phyloP scores from a whole-genome alignment of 2,113 vertebrate species.

The Nannobrachium achirus region DNA sequence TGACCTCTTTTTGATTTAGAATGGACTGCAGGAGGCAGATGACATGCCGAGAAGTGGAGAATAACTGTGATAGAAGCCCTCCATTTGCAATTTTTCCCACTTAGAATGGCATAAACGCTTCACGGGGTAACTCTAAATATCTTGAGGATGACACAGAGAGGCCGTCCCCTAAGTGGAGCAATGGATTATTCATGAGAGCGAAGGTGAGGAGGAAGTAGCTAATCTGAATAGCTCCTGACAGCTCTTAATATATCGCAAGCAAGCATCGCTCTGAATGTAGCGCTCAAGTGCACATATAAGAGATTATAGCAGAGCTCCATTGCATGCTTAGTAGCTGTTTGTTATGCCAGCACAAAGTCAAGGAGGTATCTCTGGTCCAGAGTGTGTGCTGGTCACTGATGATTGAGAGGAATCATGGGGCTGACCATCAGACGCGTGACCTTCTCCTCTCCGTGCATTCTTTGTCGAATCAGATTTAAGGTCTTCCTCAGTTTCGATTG shows the following conservation, averaged over 20 bases:
- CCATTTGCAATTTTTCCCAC: not conserved
- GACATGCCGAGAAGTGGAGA: too few species aligned
- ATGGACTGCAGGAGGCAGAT: too few species aligned
- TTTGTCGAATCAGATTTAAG: constrained; percentile 47
- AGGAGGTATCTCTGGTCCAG: constrained; percentile 29
- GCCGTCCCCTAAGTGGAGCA: constrained; percentile 32
- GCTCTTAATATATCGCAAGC: constrained; percentile 44
- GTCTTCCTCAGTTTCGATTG: constrained; percentile 47
- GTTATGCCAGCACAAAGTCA: constrained; percentile 5
- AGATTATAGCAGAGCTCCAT: constrained; percentile 13
- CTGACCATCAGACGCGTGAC: not conserved
- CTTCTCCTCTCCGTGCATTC: constrained; percentile 26
- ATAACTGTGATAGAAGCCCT: too few species aligned
- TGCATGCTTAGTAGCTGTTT: constrained; percentile 38
- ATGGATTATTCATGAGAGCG: constrained; percentile 57
- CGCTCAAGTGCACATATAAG: constrained; percentile 21
- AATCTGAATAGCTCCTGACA: constrained; percentile 50
- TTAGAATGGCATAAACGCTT: not conserved
- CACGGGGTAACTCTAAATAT: constrained; percentile 17
- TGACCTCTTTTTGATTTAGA: too few species aligned
- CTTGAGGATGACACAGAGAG: constrained; percentile 27
- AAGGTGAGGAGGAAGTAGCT: constrained; percentile 30
- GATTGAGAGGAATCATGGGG: constrained; percentile 44
- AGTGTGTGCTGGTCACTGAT: constrained; percentile 20
- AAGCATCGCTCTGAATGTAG: constrained; percentile 47